Percentiles rank a stretch among this genome's conserved stretches.
phyloP scores from a whole-genome alignment of 2,113 vertebrate genomes.

The Myotis lucifugus region DNA sequence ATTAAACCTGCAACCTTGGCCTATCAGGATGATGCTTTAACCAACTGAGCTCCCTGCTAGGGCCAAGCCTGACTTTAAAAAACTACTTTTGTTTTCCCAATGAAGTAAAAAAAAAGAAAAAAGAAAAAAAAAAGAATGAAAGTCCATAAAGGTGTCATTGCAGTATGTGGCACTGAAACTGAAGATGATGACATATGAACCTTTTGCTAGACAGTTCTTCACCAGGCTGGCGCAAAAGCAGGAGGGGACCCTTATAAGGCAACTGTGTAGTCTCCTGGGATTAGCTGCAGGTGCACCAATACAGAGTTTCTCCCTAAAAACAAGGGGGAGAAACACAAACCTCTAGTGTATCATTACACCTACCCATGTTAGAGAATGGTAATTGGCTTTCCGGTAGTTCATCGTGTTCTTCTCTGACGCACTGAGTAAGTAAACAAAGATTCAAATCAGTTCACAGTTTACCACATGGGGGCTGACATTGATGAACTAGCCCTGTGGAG shows the following conservation, averaged over 20 bases:
- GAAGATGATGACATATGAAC: conserved; percentile 91
- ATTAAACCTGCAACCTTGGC: too few relatives aligned
- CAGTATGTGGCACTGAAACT: conserved; percentile 88
- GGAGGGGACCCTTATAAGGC: conserved; percentile 91
- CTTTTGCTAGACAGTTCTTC: conserved; percentile 89
- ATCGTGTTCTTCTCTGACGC: conserved; percentile 83
- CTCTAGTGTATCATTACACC: conserved; percentile 89
- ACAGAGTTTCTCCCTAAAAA: conserved; percentile 92
- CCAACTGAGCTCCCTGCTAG: too few relatives aligned
- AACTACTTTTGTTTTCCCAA: background rate
- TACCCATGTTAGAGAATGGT: conserved; percentile 91
- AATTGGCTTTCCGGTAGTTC: conserved; percentile 85
- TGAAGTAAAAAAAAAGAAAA: background rate
- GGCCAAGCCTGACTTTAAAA: background rate
- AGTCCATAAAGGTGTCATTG: conserved; percentile 82
- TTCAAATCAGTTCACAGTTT: conserved; percentile 90
- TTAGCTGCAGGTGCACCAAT: conserved; percentile 92
- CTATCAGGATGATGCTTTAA: too few relatives aligned
- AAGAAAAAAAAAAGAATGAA: background rate
- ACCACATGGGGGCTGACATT: conserved; percentile 86
- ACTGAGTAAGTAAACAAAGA: conserved; percentile 86
- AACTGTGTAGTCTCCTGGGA: conserved; percentile 90
- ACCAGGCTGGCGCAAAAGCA: conserved; percentile 86
- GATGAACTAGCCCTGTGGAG: conserved; percentile 86
- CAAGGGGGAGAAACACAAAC: conserved; percentile 84